Base-by-base conservation (phyloP, 2,113 vertebrate species). In the Alexandromys fortis region DNA sequence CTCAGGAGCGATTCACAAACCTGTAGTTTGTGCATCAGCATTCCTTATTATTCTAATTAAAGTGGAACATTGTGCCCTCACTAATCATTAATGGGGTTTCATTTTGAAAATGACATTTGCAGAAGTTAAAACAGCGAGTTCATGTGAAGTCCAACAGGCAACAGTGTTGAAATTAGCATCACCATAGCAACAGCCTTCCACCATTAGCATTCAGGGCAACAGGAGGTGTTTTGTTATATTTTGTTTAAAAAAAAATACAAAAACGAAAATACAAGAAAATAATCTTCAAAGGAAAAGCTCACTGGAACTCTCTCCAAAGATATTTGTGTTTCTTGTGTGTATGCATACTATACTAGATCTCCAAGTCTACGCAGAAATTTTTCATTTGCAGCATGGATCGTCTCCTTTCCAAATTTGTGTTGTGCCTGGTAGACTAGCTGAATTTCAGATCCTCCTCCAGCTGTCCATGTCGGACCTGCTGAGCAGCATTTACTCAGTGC, bases 1-100 rank as follows among this genome's bases (percentile, higher is more conserved):
- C 97, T 98, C 98, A 97, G 98, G 98, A 98, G 98, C 78, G 92
- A 98, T 98, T 98, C 98, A 98, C 98, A 98, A 98, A 99, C 98
- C 98, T 99, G 98, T 98, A 99, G 97, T 99, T 98, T 98, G 97
- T 98, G 97, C 98, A 98, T 98, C 98, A 98, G 97, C 98, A 98
- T 98, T 98, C 98, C 98, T 98, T 98, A 98, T 98, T 99, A 98
- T 98, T 98, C 98, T 98, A 98, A 99, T 99, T 98, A 98, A 99
- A 99, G 98, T 98, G 98, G 98, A 98, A 98, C 98, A 98, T 97
- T 98, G 98, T 98, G 98, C 98, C 98, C 98, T 98, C 96, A 86
- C 98, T 98, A 98, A 98, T 98, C 98, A 99, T 99, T 99, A 99
- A 98, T 99, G 98, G 98, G 97, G 98, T 99, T 98, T 99, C 98